phyloP scores from a whole-genome alignment of 2,113 vertebrate species.

The Poeciliopsis retropinna region DNA sequence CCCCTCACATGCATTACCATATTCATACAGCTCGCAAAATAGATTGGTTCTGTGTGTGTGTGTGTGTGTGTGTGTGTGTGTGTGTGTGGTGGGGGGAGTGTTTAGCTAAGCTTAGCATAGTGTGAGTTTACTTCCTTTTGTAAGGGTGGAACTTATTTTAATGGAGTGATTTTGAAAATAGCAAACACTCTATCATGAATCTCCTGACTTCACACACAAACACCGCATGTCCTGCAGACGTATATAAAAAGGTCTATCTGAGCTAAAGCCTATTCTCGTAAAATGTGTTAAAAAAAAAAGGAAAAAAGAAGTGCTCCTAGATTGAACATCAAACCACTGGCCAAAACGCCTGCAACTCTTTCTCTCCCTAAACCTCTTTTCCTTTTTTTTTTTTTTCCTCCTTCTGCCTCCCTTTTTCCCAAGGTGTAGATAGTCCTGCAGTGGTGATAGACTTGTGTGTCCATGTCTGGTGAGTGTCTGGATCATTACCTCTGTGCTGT shows the following conservation, averaged over 20 bases:
- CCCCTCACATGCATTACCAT: constrained; percentile 67
- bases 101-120: background rate
- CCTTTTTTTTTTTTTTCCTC: background rate
- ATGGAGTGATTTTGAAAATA: constrained; percentile 58
- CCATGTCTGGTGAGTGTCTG: constrained; percentile 25
- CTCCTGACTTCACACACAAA: constrained; percentile 13
- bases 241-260: constrained; percentile 40
- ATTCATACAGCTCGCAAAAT: constrained; percentile 63
- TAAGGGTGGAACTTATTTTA: constrained; percentile 44
- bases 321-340: constrained; percentile 54
- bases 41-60: constrained; percentile 50
- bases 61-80: constrained; percentile 3
- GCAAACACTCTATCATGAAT: constrained; percentile 7
- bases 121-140: constrained; percentile 5
- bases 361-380: background rate
- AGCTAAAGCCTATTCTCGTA: constrained; percentile 46
- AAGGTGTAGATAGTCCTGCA: constrained; percentile 61
- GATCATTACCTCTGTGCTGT: constrained; percentile 40
- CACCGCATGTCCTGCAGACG: constrained; percentile 28
- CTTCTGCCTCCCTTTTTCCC: constrained; percentile 6
- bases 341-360: constrained; percentile 15
- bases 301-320: constrained; percentile 19
- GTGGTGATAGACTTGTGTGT: constrained; percentile 52
- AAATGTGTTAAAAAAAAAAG: constrained; percentile 54
- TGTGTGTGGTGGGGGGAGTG: constrained; percentile 12